Percentiles rank a stretch among this genome's conserved stretches.
Evolutionary conservation across 2,113 vertebrate species (phyloP).

Genomic region (Gasterosteus nipponicus): DNA sequence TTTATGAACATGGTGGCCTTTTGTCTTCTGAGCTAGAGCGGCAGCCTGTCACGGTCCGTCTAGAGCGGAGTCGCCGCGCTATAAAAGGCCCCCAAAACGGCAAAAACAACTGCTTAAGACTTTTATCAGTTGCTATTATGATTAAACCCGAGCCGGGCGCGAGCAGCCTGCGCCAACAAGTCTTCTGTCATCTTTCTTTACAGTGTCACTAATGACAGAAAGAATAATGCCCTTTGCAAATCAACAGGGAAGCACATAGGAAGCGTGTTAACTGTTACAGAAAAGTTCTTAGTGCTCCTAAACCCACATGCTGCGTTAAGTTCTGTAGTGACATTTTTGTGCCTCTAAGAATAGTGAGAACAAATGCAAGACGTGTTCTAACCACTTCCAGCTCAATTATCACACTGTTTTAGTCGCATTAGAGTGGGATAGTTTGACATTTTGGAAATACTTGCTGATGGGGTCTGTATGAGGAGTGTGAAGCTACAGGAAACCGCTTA

Average conservation of each 20-base stretch:
- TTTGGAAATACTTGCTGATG: constrained; percentile 1
- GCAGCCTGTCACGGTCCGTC: not conserved
- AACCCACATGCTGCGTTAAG: not conserved
- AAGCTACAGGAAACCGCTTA: not conserved
- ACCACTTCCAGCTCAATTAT: not conserved
- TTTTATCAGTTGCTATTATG: constrained; percentile 15
- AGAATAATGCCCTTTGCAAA: not conserved
- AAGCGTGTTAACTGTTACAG: not conserved
- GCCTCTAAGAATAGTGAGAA: too few relatives aligned
- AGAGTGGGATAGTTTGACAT: not conserved
- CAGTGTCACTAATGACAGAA: not conserved
- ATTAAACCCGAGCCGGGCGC: not conserved
- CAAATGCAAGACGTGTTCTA: not conserved
- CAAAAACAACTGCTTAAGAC: not conserved
- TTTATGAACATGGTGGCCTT: not conserved
- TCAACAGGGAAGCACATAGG: not conserved
- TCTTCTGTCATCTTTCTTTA: constrained; percentile 1
- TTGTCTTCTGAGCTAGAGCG: not conserved
- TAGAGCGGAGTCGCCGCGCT: not conserved
- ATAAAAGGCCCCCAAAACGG: not conserved
- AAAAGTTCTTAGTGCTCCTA: not conserved
- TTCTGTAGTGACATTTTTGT: not conserved
- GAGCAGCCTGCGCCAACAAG: not conserved
- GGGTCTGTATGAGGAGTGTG: not conserved
- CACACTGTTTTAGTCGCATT: not conserved